Conservation (phyloP, 2,113 vertebrate species). For the Picathartes gymnocephalus region DNA sequence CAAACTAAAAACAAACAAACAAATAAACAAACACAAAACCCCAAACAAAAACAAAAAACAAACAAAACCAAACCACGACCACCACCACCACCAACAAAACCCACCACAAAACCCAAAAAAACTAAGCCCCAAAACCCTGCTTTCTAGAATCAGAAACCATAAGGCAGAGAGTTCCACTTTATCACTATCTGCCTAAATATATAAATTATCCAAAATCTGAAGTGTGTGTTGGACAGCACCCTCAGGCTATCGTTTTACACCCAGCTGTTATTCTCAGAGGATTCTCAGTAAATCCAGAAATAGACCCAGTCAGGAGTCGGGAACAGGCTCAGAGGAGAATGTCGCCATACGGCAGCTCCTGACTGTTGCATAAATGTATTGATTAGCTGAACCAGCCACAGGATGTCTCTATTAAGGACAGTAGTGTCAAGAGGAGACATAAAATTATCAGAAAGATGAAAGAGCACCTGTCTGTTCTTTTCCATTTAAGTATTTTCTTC, state of each 20-base stretch:
- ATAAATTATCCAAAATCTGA: slow-evolving; percentile 59
- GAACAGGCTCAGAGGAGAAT: slow-evolving; percentile 57
- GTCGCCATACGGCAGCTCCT: slow-evolving; percentile 58
- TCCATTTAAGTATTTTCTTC: background rate
- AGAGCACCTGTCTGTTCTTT: background rate
- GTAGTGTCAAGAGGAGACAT: background rate
- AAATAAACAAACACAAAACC: too few relatives aligned
- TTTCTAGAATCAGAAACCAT: background rate
- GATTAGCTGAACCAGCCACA: slow-evolving; percentile 33
- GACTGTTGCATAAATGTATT: slow-evolving; percentile 56
- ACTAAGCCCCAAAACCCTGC: background rate
- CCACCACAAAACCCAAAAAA: background rate
- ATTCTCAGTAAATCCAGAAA: slow-evolving; percentile 62
- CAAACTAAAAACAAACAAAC: too few relatives aligned
- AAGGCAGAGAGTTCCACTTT: background rate
- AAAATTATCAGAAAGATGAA: background rate
- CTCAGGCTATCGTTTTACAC: slow-evolving; percentile 64
- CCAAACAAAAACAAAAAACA: too few relatives aligned
- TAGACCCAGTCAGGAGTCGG: slow-evolving; percentile 23
- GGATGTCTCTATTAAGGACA: slow-evolving; percentile 33
- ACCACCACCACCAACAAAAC: too few relatives aligned
- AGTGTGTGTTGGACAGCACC: slow-evolving; percentile 57
- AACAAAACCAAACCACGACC: too few relatives aligned
- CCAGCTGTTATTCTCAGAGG: slow-evolving; percentile 66
- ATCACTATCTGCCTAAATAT: slow-evolving; percentile 44